Base-by-base conservation (phyloP, 2,113 vertebrate genomes). In the Gulo gulo region DNA sequence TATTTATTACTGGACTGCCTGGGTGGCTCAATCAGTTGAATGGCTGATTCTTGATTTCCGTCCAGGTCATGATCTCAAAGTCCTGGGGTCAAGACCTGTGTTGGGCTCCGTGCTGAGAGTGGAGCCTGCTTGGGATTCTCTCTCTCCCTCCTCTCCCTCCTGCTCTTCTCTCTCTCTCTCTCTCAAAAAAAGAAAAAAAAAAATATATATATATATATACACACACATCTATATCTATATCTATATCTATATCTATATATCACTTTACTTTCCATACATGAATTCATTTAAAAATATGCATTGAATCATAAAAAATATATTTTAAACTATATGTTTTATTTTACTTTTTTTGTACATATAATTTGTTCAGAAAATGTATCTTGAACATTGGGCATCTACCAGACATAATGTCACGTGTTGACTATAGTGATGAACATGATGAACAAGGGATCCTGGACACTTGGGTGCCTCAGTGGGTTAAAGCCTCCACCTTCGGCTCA, bases 371-470 rank as follows among this genome's bases (percentile, higher is more conserved):
- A 42, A 78, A 47, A 20, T 7, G 31, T n/a, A 24, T 24, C 1
- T 6, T 14, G 31, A 65, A 47, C 4, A 0, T 39, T 59, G 47
- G 67, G 45, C 26, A 1, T 34, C 11, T 3, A 50, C 18, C 71
- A 91, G 47, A 34, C 3, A 4, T 0, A 47, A 21, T 2, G 52
- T 13, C 23, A 16, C 2, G 4, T 4, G 21, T 52, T 65, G 29
- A 63, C 20, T 4, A 23, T 0, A 6, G 5, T 1, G 26, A 18
- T 21, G 34, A 73, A 0, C 16, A 11, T 24, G 23, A 50, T 26
- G 34, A 61, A 3, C 10, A 2, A 29, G 65, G 39, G 39, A 24
- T 39, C 36, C 2, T 0, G 50, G 50, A 9, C 1, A 3, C 50
- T 52, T 52, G 50, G 50, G 50, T 52, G 1, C 4, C 50, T 52